Percentiles rank a stretch among this genome's conserved stretches.
Evolutionary conservation across 1,140 invertebrate species (phyloP).

Genomic region (Adelges cooleyi): DNA sequence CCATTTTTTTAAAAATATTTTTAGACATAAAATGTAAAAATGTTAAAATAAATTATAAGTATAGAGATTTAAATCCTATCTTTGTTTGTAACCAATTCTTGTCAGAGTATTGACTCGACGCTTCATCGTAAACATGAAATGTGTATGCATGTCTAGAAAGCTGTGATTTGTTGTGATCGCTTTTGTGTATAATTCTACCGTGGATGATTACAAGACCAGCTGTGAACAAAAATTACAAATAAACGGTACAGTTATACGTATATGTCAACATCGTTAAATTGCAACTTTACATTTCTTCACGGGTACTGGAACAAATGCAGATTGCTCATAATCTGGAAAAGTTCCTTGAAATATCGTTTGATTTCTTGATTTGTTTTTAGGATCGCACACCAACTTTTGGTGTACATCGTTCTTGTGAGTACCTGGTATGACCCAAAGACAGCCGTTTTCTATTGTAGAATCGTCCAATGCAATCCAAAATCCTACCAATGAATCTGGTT

Average conservation of each 20-base stretch:
- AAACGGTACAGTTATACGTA: not conserved
- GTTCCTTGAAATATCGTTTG: slow-evolving; percentile 53
- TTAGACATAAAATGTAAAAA: too few species aligned
- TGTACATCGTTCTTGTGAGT: slow-evolving; percentile 77
- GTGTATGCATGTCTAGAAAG: slow-evolving; percentile 88
- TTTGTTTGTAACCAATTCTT: slow-evolving; percentile 78
- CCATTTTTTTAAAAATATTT: too few species aligned
- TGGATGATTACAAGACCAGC: slow-evolving; percentile 81
- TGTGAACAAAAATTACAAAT: slow-evolving; percentile 40
- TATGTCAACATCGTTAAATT: not conserved
- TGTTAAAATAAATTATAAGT: slow-evolving; percentile 40
- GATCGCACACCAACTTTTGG: slow-evolving; percentile 57
- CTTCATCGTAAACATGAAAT: slow-evolving; percentile 81
- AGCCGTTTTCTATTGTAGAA: slow-evolving; percentile 83
- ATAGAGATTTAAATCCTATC: slow-evolving; percentile 48
- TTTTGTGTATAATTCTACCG: slow-evolving; percentile 87
- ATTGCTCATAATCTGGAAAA: slow-evolving; percentile 57
- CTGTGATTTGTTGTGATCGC: slow-evolving; percentile 68
- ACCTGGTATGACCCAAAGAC: slow-evolving; percentile 80
- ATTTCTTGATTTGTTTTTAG: slow-evolving; percentile 45
- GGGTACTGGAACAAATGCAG: slow-evolving; percentile 63
- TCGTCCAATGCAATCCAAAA: slow-evolving; percentile 94
- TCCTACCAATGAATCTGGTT: slow-evolving; percentile 56
- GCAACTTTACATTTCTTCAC: slow-evolving; percentile 60
- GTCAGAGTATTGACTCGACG: slow-evolving; percentile 58